A percentile compares a stretch with the other conserved stretches of the same genome.
Conservation (phyloP, 2,797 vertebrate genomes). For the Spatula clypeata region DNA sequence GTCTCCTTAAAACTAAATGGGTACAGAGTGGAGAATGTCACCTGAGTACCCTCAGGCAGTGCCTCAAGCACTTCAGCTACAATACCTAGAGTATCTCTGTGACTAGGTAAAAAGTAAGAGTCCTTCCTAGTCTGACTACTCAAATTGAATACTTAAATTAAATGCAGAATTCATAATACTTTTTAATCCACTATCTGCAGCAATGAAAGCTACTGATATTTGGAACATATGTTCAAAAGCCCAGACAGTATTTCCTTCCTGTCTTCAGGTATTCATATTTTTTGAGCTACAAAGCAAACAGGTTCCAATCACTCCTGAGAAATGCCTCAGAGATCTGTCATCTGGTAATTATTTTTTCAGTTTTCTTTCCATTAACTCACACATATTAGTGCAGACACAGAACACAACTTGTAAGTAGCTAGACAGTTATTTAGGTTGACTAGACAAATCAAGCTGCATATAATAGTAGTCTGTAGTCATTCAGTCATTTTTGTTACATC, state of each 20-base stretch:
- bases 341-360: not conserved
- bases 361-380: not conserved
- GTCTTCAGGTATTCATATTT: not conserved
- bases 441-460: not conserved
- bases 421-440: not conserved
- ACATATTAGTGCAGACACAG: not conserved
- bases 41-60: not conserved
- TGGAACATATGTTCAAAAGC: not conserved
- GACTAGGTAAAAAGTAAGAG: not conserved
- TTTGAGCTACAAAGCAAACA: not conserved
- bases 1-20: not conserved
- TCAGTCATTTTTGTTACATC: not conserved
- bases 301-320: not conserved
- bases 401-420: not conserved
- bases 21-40: not conserved
- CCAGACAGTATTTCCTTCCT: not conserved
- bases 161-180: not conserved
- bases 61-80: not conserved
- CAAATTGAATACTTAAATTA: not conserved
- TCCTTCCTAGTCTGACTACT: not conserved
- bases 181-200: not conserved
- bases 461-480: not conserved
- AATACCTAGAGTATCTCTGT: not conserved
- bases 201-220: not conserved
- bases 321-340: not conserved